A percentile compares a stretch with the other conserved stretches of the same genome.
Evolutionary conservation across 2,113 vertebrate species (phyloP).

Genomic region (Nerophis lumbriciformis): DNA sequence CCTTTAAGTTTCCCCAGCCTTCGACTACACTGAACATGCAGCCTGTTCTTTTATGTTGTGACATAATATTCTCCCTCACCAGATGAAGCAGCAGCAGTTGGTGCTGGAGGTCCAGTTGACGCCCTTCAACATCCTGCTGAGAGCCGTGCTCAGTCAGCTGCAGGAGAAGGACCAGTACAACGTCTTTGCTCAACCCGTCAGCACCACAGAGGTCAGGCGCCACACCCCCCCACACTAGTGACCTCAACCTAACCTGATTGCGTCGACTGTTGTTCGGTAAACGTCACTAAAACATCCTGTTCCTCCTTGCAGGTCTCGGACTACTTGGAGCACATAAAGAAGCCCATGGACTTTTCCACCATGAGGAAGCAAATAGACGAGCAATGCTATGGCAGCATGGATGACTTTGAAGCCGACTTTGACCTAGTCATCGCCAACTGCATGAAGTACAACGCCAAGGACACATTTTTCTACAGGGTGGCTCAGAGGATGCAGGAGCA

Average conservation of each 20-base stretch:
- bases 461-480: slow-evolving; percentile 90
- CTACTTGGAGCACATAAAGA: slow-evolving; percentile 91
- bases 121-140: slow-evolving; percentile 85
- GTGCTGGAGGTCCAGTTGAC: slow-evolving; percentile 88
- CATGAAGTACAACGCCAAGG: slow-evolving; percentile 96
- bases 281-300: background rate
- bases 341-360: slow-evolving; percentile 96
- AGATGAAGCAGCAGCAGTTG: slow-evolving; percentile 93
- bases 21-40: background rate
- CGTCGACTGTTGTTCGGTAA: background rate
- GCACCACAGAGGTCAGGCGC: slow-evolving; percentile 80
- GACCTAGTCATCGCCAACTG: slow-evolving; percentile 92
- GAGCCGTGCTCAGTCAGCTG: slow-evolving; percentile 85
- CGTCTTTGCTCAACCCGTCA: slow-evolving; percentile 93
- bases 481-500: slow-evolving; percentile 89
- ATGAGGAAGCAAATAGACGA: slow-evolving; percentile 86
- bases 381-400: slow-evolving; percentile 82
- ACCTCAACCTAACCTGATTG: background rate
- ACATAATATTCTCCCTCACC: background rate
- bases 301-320: slow-evolving; percentile 81
- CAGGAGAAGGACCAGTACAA: slow-evolving; percentile 91
- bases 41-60: background rate
- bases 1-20: too few relatives aligned
- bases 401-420: slow-evolving; percentile 91
- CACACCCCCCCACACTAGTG: background rate